Conservation (phyloP, 2,797 vertebrate genomes). For the Tenualosa ilisha region DNA sequence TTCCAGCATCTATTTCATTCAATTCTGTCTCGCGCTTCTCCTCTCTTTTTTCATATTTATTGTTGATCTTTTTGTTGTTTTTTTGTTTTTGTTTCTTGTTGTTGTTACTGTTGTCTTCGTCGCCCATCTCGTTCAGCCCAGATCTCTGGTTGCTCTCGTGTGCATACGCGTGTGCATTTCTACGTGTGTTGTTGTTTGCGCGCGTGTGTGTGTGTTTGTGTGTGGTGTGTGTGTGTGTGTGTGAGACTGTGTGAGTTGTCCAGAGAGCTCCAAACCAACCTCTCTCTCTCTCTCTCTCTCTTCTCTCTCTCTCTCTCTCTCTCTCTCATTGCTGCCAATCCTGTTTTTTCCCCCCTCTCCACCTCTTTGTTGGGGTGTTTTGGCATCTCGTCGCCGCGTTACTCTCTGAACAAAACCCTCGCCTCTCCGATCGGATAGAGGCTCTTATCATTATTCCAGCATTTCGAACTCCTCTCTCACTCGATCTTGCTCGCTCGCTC, state of each 20-base stretch:
- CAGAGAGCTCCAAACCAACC: neutral
- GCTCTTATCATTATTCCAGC: neutral
- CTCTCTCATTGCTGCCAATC: slow-evolving; percentile 44
- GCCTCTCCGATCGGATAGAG: neutral
- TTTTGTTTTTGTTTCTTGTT: neutral
- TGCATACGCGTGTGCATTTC: neutral
- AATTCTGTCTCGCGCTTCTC: neutral
- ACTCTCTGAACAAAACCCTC: neutral
- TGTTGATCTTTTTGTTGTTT: neutral
- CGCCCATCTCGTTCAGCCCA: neutral
- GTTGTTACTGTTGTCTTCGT: neutral
- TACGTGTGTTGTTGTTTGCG: neutral
- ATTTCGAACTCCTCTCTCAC: neutral
- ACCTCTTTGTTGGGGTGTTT: slow-evolving; percentile 44
- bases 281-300: slow-evolving; percentile 29
- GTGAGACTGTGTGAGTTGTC: neutral
- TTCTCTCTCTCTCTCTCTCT: slow-evolving; percentile 28
- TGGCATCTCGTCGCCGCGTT: neutral
- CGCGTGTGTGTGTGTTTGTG: neutral
- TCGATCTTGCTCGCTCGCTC: neutral
- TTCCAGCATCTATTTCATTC: slow-evolving; percentile 80
- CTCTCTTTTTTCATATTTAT: neutral
- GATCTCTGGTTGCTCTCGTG: neutral
- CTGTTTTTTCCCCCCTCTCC: slow-evolving; percentile 29
- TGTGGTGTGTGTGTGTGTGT: neutral